Percentiles rank a stretch among this genome's conserved stretches.
phyloP scores from a whole-genome alignment of 2,797 vertebrate species.

The Betta splendens region DNA sequence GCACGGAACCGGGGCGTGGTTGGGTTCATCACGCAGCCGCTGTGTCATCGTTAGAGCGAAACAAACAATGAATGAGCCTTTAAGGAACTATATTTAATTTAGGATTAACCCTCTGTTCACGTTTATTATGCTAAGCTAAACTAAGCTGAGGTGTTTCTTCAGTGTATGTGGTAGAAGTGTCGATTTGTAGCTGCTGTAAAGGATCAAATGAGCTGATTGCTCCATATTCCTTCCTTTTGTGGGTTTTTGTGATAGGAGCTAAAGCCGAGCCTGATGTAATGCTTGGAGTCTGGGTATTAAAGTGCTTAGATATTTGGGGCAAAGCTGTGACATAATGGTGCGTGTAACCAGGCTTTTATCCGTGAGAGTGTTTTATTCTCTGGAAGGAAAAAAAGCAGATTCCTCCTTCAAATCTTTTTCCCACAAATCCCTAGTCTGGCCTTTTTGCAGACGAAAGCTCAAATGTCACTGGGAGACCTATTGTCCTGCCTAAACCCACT shows the following conservation, averaged over 20 bases:
- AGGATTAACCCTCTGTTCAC: not conserved
- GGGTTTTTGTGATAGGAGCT: slow-evolving; percentile 4
- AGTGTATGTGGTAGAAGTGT: not conserved
- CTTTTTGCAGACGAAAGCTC: slow-evolving; percentile 41
- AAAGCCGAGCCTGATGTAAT: slow-evolving; percentile 29
- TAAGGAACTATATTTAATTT: not conserved
- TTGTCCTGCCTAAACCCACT: slow-evolving; percentile 61
- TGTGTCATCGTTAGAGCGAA: not conserved
- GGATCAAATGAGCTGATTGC: not conserved
- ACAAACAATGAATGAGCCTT: not conserved
- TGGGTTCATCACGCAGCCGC: not conserved
- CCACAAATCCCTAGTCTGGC: slow-evolving; percentile 35
- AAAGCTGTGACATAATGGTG: slow-evolving; percentile 46
- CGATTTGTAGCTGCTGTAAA: not conserved
- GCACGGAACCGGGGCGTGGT: not conserved
- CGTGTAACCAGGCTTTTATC: slow-evolving; percentile 37
- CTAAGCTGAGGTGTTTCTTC: not conserved
- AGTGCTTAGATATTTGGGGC: slow-evolving; percentile 32
- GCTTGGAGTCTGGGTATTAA: slow-evolving; percentile 32
- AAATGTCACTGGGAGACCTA: slow-evolving; percentile 54
- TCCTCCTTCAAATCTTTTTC: slow-evolving; percentile 31
- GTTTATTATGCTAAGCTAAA: slow-evolving; percentile 5
- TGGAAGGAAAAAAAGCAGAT: slow-evolving; percentile 25
- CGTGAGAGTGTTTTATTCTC: slow-evolving; percentile 30
- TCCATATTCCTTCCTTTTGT: slow-evolving; percentile 1